Evolutionary conservation across 2,797 vertebrate species (phyloP).

Genomic region (Notamacropus eugenii): DNA sequence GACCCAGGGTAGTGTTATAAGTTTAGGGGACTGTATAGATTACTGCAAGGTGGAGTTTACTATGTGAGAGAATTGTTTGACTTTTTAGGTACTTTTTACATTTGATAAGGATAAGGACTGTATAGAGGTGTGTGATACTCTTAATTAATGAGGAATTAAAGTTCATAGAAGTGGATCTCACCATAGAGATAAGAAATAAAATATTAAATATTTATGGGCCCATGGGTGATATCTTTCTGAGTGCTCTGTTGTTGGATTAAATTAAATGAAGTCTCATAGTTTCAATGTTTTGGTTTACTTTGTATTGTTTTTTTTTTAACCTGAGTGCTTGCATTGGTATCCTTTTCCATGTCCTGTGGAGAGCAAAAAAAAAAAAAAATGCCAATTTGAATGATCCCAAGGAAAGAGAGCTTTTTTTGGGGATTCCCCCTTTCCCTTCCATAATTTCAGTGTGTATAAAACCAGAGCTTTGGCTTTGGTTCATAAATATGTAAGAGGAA

Average conservation of each 20-base stretch:
- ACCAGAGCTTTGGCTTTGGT: background rate
- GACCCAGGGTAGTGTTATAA: background rate
- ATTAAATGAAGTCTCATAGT: background rate
- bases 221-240: background rate
- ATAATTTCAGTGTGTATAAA: background rate
- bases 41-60: background rate
- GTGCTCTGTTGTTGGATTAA: background rate
- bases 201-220: background rate
- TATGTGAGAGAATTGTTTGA: background rate
- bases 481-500: background rate
- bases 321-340: background rate
- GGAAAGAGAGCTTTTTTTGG: background rate
- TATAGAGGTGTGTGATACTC: fast-evolving
- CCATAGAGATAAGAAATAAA: background rate
- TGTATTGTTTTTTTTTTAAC: background rate
- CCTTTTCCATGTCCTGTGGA: background rate
- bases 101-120: background rate
- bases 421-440: too few species aligned
- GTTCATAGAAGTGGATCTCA: background rate
- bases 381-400: background rate
- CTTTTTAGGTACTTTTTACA: background rate
- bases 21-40: background rate
- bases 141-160: background rate
- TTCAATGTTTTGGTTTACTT: background rate
- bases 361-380: background rate